A percentile compares a stretch with the other conserved stretches of the same genome.
Evolutionary conservation across 2,113 vertebrate species (phyloP).

Genomic region (Ciconia boyciana): DNA sequence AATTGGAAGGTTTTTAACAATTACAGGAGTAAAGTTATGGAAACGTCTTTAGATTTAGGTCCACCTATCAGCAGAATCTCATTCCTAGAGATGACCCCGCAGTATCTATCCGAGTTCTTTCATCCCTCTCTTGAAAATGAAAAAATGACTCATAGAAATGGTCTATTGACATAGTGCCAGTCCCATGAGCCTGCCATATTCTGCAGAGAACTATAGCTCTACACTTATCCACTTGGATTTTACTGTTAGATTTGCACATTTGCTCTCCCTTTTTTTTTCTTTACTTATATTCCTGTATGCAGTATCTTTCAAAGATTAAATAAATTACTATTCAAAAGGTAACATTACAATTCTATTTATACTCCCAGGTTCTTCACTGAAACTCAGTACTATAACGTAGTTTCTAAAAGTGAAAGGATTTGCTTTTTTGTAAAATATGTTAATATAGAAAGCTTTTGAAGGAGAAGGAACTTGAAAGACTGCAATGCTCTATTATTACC

Average conservation of each 20-base stretch:
- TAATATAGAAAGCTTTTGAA: constrained; percentile 18
- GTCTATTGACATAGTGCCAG: not conserved
- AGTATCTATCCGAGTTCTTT: not conserved
- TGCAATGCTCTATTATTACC: not conserved
- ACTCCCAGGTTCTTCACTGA: not conserved
- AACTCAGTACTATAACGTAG: not conserved
- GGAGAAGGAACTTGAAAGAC: not conserved
- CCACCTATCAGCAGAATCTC: not conserved
- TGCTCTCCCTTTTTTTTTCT: not conserved
- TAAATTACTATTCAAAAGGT: not conserved
- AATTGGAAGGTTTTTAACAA: not conserved
- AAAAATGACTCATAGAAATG: not conserved
- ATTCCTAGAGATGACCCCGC: not conserved
- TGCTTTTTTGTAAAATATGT: not conserved
- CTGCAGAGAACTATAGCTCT: not conserved
- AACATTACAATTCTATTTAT: constrained; percentile 1
- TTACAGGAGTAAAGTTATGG: not conserved
- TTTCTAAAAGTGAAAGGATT: not conserved
- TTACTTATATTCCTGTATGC: not conserved
- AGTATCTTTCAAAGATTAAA: not conserved
- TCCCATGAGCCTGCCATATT: not conserved
- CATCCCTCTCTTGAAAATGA: not conserved
- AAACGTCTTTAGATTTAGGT: not conserved
- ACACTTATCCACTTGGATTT: not conserved
- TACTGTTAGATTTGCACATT: not conserved